phyloP scores from a whole-genome alignment of 2,797 vertebrate genomes.

The Labeo calbasu region DNA sequence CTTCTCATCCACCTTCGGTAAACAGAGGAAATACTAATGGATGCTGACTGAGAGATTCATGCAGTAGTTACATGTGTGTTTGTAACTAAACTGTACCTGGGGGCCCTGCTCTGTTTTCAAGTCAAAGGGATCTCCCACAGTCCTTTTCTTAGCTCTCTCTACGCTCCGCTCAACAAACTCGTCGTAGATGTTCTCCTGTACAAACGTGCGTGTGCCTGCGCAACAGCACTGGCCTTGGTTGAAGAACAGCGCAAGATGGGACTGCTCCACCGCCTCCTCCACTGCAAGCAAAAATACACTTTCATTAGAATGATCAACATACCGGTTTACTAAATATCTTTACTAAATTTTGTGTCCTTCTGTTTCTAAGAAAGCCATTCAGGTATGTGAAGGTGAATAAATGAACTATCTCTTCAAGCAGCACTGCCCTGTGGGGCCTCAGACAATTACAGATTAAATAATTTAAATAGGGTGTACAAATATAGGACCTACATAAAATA shows the following conservation, averaged over 20 bases:
- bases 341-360: too few species aligned
- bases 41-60: not conserved
- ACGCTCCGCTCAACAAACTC: constrained; percentile 92
- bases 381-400: too few species aligned
- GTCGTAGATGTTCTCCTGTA: constrained; percentile 89
- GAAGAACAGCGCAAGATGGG: constrained; percentile 94
- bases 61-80: not conserved
- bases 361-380: too few species aligned
- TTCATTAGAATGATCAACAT: not conserved
- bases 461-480: too few species aligned
- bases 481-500: too few species aligned
- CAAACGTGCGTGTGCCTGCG: constrained; percentile 89
- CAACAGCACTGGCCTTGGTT: constrained; percentile 98
- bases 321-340: not conserved
- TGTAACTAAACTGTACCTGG: constrained; percentile 78
- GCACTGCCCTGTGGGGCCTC: too few species aligned
- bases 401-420: too few species aligned
- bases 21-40: not conserved
- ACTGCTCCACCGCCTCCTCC: constrained; percentile 93
- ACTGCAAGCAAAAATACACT: constrained; percentile 71
- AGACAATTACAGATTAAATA: too few species aligned
- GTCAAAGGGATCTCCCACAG: constrained; percentile 93
- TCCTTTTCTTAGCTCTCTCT: constrained; percentile 83
- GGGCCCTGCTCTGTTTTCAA: constrained; percentile 92
- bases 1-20: constrained; percentile 85